phyloP scores from a whole-genome alignment of 2,888 invertebrate genomes.

The Conomelus anceps region DNA sequence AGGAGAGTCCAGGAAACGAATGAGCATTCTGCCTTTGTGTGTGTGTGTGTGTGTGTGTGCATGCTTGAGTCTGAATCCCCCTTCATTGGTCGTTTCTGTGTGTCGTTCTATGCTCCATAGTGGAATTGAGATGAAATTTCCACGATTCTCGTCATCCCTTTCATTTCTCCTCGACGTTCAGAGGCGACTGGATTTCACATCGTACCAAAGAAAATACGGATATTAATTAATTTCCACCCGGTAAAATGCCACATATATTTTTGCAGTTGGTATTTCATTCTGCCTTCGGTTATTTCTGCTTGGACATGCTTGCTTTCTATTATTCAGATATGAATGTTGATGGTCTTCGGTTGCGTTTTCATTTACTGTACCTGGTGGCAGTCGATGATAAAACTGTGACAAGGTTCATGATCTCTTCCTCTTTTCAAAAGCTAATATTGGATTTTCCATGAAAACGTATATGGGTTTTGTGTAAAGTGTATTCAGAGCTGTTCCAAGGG shows the following conservation, averaged over 20 bases:
- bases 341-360: not conserved
- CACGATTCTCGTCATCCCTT: not conserved
- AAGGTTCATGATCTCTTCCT: not conserved
- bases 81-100: too few species aligned
- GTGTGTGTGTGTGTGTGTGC: not conserved
- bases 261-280: not conserved
- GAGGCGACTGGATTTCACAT: not conserved
- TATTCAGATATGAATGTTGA: not conserved
- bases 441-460: not conserved
- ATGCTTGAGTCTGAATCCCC: too few species aligned
- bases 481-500: too few species aligned
- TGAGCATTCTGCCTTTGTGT: not conserved
- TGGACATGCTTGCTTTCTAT: too few species aligned
- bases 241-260: not conserved
- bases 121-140: not conserved
- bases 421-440: not conserved
- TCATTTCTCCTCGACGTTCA: too few species aligned
- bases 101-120: not conserved
- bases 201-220: not conserved
- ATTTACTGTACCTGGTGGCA: not conserved
- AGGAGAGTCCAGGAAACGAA: not conserved
- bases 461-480: too few species aligned
- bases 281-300: not conserved
- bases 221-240: not conserved
- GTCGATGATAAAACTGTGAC: not conserved